A percentile compares a stretch with the other conserved stretches of the same genome.
Evolutionary conservation across 2,888 invertebrate genomes (phyloP).

Genomic region (Euzetes globulus): DNA sequence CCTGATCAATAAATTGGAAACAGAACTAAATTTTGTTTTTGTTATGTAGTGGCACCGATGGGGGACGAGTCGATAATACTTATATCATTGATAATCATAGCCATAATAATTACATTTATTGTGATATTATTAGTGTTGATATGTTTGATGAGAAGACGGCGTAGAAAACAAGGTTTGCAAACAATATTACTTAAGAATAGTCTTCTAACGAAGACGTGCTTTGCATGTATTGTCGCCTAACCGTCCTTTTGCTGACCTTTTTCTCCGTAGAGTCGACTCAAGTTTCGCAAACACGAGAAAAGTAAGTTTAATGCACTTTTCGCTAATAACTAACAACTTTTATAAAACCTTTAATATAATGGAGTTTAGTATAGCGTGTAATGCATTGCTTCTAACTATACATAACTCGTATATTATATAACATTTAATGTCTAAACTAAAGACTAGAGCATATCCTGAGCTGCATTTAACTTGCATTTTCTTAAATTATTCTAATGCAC

Average conservation of each 20-base stretch:
- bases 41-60: neutral
- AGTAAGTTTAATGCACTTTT: slow-evolving; percentile 31
- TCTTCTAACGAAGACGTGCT: slow-evolving; percentile 5
- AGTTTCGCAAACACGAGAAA: slow-evolving; percentile 29
- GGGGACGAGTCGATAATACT: slow-evolving; percentile 34
- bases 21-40: too few relatives aligned
- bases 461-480: slow-evolving; percentile 8
- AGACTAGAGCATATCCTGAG: neutral
- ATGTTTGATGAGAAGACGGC: slow-evolving; percentile 35
- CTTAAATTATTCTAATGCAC: slow-evolving; percentile 23
- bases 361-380: too few relatives aligned
- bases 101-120: slow-evolving; percentile 38
- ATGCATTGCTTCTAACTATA: neutral
- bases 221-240: slow-evolving; percentile 20
- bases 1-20: too few relatives aligned
- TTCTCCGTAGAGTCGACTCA: slow-evolving; percentile 10
- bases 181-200: neutral
- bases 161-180: slow-evolving; percentile 36
- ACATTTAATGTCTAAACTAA: neutral
- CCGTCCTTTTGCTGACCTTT: slow-evolving; percentile 18
- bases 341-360: neutral
- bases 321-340: slow-evolving; percentile 1
- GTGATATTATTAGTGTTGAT: slow-evolving; percentile 35
- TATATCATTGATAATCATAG: slow-evolving; percentile 40
- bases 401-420: neutral